Percentiles rank a stretch among this genome's conserved stretches.
Conservation (phyloP, 2,888 invertebrate genomes). For the Mesopsocus fuscifrons region DNA sequence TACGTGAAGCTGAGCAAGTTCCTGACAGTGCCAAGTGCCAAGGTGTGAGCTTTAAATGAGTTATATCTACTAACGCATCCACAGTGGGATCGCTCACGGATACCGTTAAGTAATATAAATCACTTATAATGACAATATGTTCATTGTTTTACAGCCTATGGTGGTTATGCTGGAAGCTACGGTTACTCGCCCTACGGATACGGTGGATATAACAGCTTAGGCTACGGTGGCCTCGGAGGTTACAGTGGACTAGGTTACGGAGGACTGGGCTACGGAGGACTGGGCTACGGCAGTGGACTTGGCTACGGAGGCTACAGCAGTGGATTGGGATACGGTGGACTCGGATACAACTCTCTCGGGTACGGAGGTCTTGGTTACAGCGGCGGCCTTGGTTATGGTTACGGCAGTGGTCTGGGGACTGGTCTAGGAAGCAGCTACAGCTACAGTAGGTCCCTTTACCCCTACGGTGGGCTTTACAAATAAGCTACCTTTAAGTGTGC, state of each 20-base stretch:
- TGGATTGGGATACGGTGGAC: background rate
- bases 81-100: no score
- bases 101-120: no score
- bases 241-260: background rate
- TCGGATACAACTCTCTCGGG: background rate
- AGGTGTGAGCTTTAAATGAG: no score
- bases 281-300: background rate
- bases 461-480: slow-evolving; percentile 4
- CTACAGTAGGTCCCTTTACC: no score
- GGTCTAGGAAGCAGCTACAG: no score
- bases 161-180: background rate
- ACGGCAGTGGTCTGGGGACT: no score
- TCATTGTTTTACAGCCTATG: background rate
- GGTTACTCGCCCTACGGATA: background rate
- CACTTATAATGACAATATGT: no score
- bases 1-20: no score
- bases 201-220: background rate
- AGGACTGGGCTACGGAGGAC: background rate
- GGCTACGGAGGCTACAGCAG: background rate
- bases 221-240: background rate
- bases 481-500: slow-evolving; percentile 1
- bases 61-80: no score
- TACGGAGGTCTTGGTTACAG: slow-evolving; percentile 1
- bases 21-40: no score
- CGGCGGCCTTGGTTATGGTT: no score